phyloP scores from a whole-genome alignment of 2,797 vertebrate species.

The Cottoperca gobio region DNA sequence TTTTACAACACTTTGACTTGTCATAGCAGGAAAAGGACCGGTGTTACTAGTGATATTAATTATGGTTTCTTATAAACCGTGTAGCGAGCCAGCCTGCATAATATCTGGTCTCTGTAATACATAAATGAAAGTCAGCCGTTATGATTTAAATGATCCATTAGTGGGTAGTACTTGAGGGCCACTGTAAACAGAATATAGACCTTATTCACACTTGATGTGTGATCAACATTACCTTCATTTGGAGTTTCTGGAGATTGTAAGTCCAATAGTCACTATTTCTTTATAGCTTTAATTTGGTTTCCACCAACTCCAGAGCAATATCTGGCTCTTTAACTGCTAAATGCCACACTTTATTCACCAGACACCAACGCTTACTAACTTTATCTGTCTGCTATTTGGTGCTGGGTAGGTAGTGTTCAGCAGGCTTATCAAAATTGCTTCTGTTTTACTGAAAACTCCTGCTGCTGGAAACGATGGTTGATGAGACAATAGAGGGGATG shows the following conservation, averaged over 20 bases:
- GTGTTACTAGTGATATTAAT: slow-evolving; percentile 3
- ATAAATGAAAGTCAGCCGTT: background rate
- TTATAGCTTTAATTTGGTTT: too few species aligned
- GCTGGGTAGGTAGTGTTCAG: background rate
- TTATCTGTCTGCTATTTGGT: background rate
- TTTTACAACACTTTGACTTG: slow-evolving; percentile 12
- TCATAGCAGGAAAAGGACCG: background rate
- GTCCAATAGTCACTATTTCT: too few species aligned
- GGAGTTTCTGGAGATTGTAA: too few species aligned
- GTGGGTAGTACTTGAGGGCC: background rate
- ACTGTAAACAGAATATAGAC: background rate
- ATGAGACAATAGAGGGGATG: background rate
- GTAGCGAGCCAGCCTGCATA: background rate
- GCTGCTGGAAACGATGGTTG: background rate
- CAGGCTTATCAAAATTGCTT: slow-evolving; percentile 4
- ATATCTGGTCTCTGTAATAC: background rate
- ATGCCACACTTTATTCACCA: background rate
- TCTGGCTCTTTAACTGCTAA: slow-evolving; percentile 7
- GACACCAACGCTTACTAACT: background rate
- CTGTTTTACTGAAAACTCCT: background rate
- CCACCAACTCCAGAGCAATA: background rate
- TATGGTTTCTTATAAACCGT: background rate
- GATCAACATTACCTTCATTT: too few species aligned
- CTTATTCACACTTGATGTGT: background rate
- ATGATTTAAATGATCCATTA: background rate